Percentiles rank a stretch among this genome's conserved stretches.
Evolutionary conservation across 1,140 invertebrate species (phyloP).

Genomic region (Pararge aegeria): DNA sequence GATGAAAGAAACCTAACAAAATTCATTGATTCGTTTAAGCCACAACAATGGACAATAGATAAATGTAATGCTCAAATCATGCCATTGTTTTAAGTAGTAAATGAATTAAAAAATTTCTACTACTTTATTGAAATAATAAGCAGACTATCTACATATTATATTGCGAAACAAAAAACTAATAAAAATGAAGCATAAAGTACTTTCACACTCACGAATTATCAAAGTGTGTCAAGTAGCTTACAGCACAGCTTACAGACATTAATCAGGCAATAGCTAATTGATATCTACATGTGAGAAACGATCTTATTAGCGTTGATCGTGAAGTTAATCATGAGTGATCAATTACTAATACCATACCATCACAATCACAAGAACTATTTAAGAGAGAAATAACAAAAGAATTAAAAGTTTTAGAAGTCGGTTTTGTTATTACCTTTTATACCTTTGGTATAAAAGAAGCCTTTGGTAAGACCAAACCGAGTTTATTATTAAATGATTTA

Average conservation of each 20-base stretch:
- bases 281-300: constrained; percentile 19
- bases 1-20: too few relatives aligned
- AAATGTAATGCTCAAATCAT: too few relatives aligned
- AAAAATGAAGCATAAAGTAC: not conserved
- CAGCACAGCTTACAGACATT: not conserved
- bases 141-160: too few relatives aligned
- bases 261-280: not conserved
- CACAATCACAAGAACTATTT: not conserved
- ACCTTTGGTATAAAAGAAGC: not conserved
- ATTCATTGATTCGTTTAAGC: too few relatives aligned
- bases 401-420: constrained; percentile 1
- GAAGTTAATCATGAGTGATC: constrained; percentile 21
- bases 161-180: too few relatives aligned
- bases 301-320: constrained; percentile 33
- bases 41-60: too few relatives aligned
- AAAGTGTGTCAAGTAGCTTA: not conserved
- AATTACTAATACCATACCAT: constrained; percentile 16
- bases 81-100: too few relatives aligned
- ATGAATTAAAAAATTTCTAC: too few relatives aligned
- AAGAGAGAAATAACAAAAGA: constrained; percentile 2
- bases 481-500: constrained; percentile 26
- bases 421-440: too few relatives aligned
- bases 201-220: not conserved
- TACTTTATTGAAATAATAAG: too few relatives aligned
- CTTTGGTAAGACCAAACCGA: constrained; percentile 15